Evolutionary conservation across 2,888 invertebrate species (phyloP), one percentile per base, ranked within the genome.

Genomic region (Machimus rusticus): DNA sequence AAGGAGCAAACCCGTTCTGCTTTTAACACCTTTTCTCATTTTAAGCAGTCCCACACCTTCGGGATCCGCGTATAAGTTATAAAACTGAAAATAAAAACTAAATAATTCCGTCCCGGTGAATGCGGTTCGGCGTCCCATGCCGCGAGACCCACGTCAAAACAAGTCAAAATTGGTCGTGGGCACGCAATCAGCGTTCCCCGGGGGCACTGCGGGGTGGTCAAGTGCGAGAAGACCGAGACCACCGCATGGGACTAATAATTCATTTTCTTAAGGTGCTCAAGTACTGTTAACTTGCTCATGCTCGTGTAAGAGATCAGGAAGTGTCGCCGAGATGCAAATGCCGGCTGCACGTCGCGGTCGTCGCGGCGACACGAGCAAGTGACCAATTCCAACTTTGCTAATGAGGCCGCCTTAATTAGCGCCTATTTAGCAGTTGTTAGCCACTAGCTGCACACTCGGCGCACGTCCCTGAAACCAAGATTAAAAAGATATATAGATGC

Each of bases 81-180:
- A n/a, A n/a, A 28, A 4, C 12, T 66, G 12, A 12, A 14, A 46
- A 46, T n/a, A 46, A 14, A 16, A 14, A 28, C 23, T n/a, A n/a
- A n/a, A 19, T 19, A 66, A 43, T 43, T 46, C 43, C 6, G 43
- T 39, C 78, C 39, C 23, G 78, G 23, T 37, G 23, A 78, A 78
- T 39, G 43, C 23, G 39, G 46, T 12, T 19, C 39, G 77, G 39
- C 37, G 19, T 14, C 78, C 39, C 66, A 66, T 23, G 23, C 66
- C 12, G 78, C 14, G 39, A 78, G 23, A n/a, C 78, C 78, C 39
- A 39, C 78, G 78, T 78, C 78, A 78, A 78, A 78, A 78, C 78
- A 78, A 78, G 2, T 39, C 78, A 78, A 78, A n/a, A 78, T 78
- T 78, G 78, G 16, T 43, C 8, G 43, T 43, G 78, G 23, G 78